Evolutionary conservation across 1,140 invertebrate genomes (phyloP), one percentile per base, ranked within the genome.

Genomic region (Plodia interpunctella): DNA sequence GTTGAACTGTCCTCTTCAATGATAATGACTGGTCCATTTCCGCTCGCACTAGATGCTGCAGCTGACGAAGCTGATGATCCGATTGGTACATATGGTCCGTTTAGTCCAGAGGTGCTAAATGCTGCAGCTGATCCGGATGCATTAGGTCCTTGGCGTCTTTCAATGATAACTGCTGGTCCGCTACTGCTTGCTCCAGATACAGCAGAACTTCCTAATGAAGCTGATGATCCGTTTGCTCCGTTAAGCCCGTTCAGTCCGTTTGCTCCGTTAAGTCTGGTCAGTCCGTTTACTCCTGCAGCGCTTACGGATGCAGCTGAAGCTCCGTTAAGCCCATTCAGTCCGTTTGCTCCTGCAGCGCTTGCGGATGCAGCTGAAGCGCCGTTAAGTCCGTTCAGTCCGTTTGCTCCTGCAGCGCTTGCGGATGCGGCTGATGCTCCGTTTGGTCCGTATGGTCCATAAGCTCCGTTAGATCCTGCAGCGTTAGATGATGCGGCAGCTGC

Each of bases 141-240:
- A n/a, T n/a, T n/a, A n/a, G n/a, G n/a, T n/a, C n/a, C n/a, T n/a
- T n/a, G n/a, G n/a, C n/a, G n/a, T n/a, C n/a, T n/a, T n/a, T n/a
- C n/a, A n/a, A n/a, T n/a, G n/a, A n/a, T n/a, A n/a, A n/a, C n/a
- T n/a, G n/a, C n/a, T n/a, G n/a, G n/a, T n/a, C n/a, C n/a, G n/a
- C n/a, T n/a, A n/a, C n/a, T n/a, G n/a, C n/a, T 25, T 25, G 21
- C 21, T 25, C 21, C 21, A 3, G n/a, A n/a, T n/a, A n/a, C n/a
- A n/a, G 21, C 21, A 25, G 21, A 2, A 25, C 21, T 25, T 2
- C 3, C 35, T 44, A 10, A 44, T 13, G 35, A 11, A 44, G 35
- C 51, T 35, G 55, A 49, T 32, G 49, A 11, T 59, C 58, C 58
- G 20, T 11, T 15, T 44, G 35, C 15, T 56, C 55, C 55, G 15